These are phyloP conservation scores for Meteorus cinctellus DNA, from an alignment of 2,888 invertebrate genomes.

Conservation along the genomic window DNA sequence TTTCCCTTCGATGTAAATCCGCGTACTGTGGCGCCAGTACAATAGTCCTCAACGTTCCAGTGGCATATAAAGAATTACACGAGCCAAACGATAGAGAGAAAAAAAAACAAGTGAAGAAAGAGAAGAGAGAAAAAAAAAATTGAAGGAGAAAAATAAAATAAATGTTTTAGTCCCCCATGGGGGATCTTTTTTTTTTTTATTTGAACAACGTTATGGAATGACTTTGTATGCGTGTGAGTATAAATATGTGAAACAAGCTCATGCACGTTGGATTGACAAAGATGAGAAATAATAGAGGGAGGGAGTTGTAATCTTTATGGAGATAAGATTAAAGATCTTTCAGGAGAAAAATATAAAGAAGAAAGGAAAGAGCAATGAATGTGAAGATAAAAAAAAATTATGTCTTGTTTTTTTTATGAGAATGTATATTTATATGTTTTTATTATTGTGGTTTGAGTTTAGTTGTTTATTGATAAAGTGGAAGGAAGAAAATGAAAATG, in stretches of 20 bases:
- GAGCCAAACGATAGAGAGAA: neutral
- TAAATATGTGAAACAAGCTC: conserved; percentile 15
- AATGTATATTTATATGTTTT: neutral
- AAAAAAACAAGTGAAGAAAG: conserved; percentile 34
- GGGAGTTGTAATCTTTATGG: conserved; percentile 34
- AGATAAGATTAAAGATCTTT: conserved; percentile 50
- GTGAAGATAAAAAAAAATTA: conserved; percentile 27
- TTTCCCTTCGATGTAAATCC: conserved; percentile 17
- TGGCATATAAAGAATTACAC: conserved; percentile 40
- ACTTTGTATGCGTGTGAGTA: neutral
- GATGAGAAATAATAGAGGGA: neutral
- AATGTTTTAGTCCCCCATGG: conserved; percentile 17
- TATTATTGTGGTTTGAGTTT: neutral
- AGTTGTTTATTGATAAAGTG: no score
- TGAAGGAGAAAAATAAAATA: no score
- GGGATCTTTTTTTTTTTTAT: conserved; percentile 33
- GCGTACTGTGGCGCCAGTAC: conserved; percentile 46
- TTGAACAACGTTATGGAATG: conserved; percentile 1
- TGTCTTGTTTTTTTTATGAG: neutral
- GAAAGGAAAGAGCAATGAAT: neutral
- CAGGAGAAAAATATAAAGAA: conserved; percentile 19
- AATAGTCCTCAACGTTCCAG: conserved; percentile 44
- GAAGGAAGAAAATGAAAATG: no score
- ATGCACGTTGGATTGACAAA: conserved; percentile 50
- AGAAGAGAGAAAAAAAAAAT: conserved; percentile 28